Base-by-base conservation (phyloP, 2,797 vertebrate genomes). In the Chromobotia macracanthus region DNA sequence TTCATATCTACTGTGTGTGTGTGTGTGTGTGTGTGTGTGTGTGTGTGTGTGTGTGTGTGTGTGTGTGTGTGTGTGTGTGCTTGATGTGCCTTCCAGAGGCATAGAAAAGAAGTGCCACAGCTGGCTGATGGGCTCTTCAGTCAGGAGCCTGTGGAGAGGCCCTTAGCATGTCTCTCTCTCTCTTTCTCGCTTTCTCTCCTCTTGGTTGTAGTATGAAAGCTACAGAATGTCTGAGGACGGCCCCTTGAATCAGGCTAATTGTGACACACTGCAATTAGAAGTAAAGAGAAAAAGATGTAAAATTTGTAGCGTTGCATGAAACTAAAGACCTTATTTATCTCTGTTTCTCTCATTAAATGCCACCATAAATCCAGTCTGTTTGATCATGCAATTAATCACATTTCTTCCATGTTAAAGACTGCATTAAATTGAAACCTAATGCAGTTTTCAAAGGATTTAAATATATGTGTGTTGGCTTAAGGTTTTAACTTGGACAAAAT, bases 301-400 rank as follows among this genome's bases (percentile, higher is more conserved):
- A 65, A 65, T 48, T 38, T 46, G 8, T 35, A 65, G 21, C 67
- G 9, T 63, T n/a, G 67, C 68, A 61, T 51, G 5, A 1, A 71
- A 38, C 56, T 8, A 25, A 10, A 71, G 35, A 53, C 38, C 63
- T 69, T 61, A 63, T 67, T 58, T 23, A 68, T 74, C 63, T 68
- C 53, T 3, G 23, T 74, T 74, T 69, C 71, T 69, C 41, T 75
- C 72, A 72, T 72, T 35, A 79, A 23, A n/a, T n/a, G n/a, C 64
- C 87, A 80, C 84, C 58, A 16, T 61, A 61, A 61, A 28, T 61
- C 68, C 75, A 51, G 50, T 74, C 67, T 66, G 63, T 60, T 41
- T 55, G 71, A 64, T 71, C 77, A 65, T 65, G 68, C 18, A 0
- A 61, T 46, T 41, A 71, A 51, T 71, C 28, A 53, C 58, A 71